A percentile compares a stretch with the other conserved stretches of the same genome.
These are phyloP conservation scores for Sphyrna mokarran DNA, from an alignment of 2,113 vertebrate species.

Conservation along the genomic window DNA sequence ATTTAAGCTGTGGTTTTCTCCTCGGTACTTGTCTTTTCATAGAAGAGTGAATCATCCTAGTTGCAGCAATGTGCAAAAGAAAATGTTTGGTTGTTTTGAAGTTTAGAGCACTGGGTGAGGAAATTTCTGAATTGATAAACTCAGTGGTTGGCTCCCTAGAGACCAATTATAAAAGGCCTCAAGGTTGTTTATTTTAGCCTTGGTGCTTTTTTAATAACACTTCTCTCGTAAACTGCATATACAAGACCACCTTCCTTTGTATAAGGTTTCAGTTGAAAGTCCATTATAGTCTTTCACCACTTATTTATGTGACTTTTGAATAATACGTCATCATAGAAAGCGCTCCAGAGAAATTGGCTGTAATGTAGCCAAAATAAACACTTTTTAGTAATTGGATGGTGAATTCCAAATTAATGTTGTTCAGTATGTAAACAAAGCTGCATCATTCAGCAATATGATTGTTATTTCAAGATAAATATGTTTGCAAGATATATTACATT, in stretches of 20 bases:
- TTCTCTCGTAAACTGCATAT: background rate
- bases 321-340: background rate
- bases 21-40: background rate
- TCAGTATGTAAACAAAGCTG: background rate
- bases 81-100: background rate
- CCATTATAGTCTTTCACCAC: background rate
- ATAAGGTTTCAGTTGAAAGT: background rate
- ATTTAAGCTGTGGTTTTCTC: background rate
- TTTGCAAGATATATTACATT: background rate
- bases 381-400: background rate
- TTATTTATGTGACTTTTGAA: background rate
- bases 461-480: background rate
- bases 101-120: background rate
- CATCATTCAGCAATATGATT: background rate
- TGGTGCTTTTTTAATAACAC: slow-evolving; percentile 18
- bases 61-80: background rate
- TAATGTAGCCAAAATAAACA: background rate
- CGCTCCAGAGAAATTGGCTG: background rate
- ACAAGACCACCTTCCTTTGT: background rate
- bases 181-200: slow-evolving; percentile 20
- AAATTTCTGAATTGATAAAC: background rate
- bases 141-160: background rate
- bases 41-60: background rate
- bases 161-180: slow-evolving; percentile 16
- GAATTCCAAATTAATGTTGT: background rate